Percentiles rank a stretch among this genome's conserved stretches.
These are phyloP conservation scores for Microplitis deprimator DNA, from an alignment of 2,888 invertebrate species.

Conservation along the genomic window DNA sequence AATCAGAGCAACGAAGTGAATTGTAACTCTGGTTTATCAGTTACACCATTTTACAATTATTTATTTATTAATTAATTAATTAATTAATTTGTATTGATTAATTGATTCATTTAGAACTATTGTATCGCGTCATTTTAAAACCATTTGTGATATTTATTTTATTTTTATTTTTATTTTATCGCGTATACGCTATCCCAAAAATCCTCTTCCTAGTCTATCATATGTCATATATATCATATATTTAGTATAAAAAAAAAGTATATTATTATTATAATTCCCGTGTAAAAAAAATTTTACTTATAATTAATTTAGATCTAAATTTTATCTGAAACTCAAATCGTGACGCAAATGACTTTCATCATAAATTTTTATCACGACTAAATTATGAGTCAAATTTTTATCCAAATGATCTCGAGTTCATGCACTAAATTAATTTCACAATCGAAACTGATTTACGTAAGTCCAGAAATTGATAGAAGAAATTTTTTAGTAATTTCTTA, in stretches of 20 bases:
- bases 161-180: slow-evolving; percentile 24
- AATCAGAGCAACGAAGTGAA: slow-evolving; percentile 24
- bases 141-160: slow-evolving; percentile 35
- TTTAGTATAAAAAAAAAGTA: slow-evolving; percentile 15
- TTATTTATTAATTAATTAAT: not conserved
- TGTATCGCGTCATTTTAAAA: slow-evolving; percentile 46
- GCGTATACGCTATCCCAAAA: slow-evolving; percentile 43
- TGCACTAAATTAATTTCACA: too few species aligned
- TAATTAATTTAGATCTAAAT: too few species aligned
- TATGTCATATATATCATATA: slow-evolving; percentile 33
- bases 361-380: too few species aligned
- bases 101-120: slow-evolving; percentile 23
- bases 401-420: too few species aligned
- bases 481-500: too few species aligned
- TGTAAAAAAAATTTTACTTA: too few species aligned
- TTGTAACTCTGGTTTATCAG: slow-evolving; percentile 32
- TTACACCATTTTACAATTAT: too few species aligned
- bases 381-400: too few species aligned
- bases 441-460: too few species aligned
- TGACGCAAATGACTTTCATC: too few species aligned
- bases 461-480: too few species aligned
- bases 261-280: slow-evolving; percentile 28
- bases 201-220: slow-evolving; percentile 53
- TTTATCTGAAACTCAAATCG: too few species aligned
- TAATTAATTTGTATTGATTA: not conserved